Percentiles rank a stretch among this genome's conserved stretches.
phyloP scores from a whole-genome alignment of 2,888 invertebrate species.

The Schizaphis graminum region DNA sequence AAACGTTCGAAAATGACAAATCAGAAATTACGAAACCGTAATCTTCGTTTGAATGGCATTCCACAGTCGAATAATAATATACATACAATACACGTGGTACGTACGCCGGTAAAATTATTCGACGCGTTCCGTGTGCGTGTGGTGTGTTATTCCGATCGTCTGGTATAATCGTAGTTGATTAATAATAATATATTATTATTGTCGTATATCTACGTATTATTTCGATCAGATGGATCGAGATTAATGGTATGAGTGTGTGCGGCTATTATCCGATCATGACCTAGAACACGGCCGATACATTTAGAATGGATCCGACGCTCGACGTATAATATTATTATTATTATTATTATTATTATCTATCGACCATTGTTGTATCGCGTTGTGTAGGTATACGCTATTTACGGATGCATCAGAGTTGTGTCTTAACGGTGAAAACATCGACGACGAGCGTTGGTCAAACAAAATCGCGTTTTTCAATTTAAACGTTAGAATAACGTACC shows the following conservation, averaged over 20 bases:
- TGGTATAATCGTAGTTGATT: background rate
- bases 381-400: background rate
- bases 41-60: background rate
- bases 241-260: background rate
- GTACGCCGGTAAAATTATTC: background rate
- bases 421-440: background rate
- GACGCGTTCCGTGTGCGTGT: background rate
- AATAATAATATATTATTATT: constrained; percentile 1
- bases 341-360: background rate
- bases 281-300: background rate
- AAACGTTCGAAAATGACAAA: background rate
- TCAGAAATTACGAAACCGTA: background rate
- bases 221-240: background rate
- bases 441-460: background rate
- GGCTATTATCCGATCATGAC: background rate
- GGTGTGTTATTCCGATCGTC: background rate
- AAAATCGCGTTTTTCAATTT: background rate
- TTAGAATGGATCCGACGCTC: background rate
- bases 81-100: background rate
- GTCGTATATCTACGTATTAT: background rate
- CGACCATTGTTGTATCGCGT: background rate
- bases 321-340: background rate
- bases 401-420: background rate
- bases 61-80: background rate
- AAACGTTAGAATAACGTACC: background rate